Conservation (phyloP, 2,113 vertebrate genomes). For the Sinosuthora webbiana region DNA sequence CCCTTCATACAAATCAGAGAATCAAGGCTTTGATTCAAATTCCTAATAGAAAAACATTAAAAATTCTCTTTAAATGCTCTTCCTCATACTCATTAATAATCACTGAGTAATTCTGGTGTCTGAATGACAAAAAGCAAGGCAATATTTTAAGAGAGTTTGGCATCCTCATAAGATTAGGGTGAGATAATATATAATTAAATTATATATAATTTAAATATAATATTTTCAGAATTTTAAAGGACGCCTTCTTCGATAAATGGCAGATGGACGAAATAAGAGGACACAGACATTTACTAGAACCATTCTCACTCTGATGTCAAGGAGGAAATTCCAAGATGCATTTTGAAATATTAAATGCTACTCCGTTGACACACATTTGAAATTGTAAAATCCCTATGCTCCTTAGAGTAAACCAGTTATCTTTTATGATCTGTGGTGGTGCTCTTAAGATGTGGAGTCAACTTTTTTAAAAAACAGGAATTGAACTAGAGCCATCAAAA, state of each 20-base stretch:
- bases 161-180: neutral
- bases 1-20: neutral
- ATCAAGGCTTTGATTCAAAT: neutral
- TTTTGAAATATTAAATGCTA: neutral
- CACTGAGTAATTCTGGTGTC: neutral
- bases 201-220: neutral
- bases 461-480: neutral
- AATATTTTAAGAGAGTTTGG: neutral
- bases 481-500: neutral
- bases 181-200: neutral
- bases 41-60: conserved; percentile 29
- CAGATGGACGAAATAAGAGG: neutral
- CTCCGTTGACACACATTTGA: neutral
- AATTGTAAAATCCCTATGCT: neutral
- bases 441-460: neutral
- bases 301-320: neutral
- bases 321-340: neutral
- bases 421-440: neutral
- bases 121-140: neutral
- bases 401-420: neutral
- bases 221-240: neutral
- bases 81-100: neutral
- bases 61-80: conserved; percentile 10
- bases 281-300: neutral
- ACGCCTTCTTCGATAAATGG: neutral